A percentile compares a stretch with the other conserved stretches of the same genome.
Evolutionary conservation across 2,888 invertebrate species (phyloP).

Genomic region (Automeris io): DNA sequence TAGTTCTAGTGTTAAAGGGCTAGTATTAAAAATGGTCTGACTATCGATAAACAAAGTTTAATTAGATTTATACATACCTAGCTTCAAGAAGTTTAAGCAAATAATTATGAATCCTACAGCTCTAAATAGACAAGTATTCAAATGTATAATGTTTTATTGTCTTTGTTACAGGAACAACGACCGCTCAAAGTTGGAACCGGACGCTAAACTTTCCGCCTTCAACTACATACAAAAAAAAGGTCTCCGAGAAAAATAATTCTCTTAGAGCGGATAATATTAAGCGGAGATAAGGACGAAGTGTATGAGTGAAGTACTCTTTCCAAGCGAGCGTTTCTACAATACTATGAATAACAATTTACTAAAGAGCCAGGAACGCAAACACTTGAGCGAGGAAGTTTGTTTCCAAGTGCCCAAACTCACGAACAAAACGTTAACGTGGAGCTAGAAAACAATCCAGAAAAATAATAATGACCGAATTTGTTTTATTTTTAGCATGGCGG

Average conservation of each 20-base stretch:
- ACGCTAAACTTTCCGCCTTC: constrained; percentile 26
- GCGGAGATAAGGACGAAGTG: constrained; percentile 49
- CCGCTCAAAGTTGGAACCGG: constrained; percentile 14
- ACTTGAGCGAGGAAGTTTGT: constrained; percentile 71
- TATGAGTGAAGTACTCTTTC: constrained; percentile 69
- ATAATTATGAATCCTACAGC: too few species aligned
- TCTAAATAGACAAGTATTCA: too few species aligned
- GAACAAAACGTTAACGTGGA: constrained; percentile 63
- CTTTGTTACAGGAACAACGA: constrained; percentile 10
- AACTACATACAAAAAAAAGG: constrained; percentile 42
- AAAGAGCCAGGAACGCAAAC: constrained; percentile 69
- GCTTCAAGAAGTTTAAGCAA: too few species aligned
- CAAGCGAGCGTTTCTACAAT: constrained; percentile 62
- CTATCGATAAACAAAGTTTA: too few species aligned
- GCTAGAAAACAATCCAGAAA: constrained; percentile 35
- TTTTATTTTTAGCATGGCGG: too few species aligned
- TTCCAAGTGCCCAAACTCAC: constrained; percentile 68
- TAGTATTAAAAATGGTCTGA: too few species aligned
- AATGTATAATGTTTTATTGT: neutral
- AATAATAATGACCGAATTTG: neutral
- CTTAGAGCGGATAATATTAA: constrained; percentile 58
- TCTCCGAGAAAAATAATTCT: constrained; percentile 46
- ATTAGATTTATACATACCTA: too few species aligned
- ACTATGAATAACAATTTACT: constrained; percentile 76
- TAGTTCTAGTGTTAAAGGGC: too few species aligned